A percentile compares a stretch with the other conserved stretches of the same genome.
phyloP scores from a whole-genome alignment of 2,797 vertebrate species.

The Austrolebias charrua region DNA sequence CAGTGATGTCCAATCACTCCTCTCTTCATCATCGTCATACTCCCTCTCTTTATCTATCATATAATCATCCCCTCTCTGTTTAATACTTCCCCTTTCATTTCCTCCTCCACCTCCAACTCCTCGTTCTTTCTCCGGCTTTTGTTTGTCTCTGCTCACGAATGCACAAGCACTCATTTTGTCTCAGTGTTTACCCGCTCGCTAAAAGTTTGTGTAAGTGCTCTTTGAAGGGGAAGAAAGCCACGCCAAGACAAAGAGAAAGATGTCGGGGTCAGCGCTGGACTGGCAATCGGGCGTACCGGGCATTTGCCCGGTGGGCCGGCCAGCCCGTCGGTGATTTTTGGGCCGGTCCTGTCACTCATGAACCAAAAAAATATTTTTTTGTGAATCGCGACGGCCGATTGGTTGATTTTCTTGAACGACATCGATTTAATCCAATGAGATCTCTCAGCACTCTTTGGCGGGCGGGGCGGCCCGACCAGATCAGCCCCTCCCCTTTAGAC shows the following conservation, averaged over 20 bases:
- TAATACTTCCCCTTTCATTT: slow-evolving; percentile 54
- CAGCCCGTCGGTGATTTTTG: too few relatives aligned
- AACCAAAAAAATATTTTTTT: too few relatives aligned
- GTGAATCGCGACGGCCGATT: too few relatives aligned
- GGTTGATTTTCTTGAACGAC: too few relatives aligned
- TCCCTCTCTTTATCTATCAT: slow-evolving; percentile 30
- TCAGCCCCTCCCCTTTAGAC: too few relatives aligned
- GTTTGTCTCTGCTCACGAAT: slow-evolving; percentile 47
- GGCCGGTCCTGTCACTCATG: too few relatives aligned
- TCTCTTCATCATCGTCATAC: slow-evolving; percentile 6
- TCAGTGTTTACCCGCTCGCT: slow-evolving; percentile 28
- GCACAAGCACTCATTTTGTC: slow-evolving; percentile 34
- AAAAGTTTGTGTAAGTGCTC: slow-evolving; percentile 11
- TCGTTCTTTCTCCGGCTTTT: slow-evolving; percentile 24
- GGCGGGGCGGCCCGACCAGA: too few relatives aligned
- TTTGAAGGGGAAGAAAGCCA: slow-evolving; percentile 27
- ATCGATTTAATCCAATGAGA: too few relatives aligned
- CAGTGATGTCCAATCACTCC: slow-evolving; percentile 13
- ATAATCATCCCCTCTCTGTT: slow-evolving; percentile 38
- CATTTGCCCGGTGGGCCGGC: too few relatives aligned
- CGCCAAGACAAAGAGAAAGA: slow-evolving; percentile 46
- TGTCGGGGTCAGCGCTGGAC: too few relatives aligned
- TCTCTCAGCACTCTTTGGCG: too few relatives aligned
- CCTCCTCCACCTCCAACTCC: slow-evolving; percentile 32
- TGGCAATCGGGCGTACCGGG: too few relatives aligned